Conservation (phyloP, 2,797 vertebrate species). For the Poecilia velifera region DNA sequence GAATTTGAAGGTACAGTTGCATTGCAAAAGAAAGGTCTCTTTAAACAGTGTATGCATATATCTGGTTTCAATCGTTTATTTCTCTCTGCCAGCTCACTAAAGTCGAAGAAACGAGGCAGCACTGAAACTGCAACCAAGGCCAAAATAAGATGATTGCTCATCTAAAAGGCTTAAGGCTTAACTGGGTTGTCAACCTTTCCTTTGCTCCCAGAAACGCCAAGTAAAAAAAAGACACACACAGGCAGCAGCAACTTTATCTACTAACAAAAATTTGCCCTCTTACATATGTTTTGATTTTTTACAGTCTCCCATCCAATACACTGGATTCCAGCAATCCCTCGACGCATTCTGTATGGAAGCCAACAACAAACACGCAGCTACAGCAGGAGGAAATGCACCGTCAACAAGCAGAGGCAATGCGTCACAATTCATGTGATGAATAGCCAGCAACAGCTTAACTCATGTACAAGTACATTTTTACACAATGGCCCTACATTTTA, state of each 20-base stretch:
- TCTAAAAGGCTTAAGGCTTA: constrained; percentile 3
- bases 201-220: not conserved
- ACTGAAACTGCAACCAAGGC: not conserved
- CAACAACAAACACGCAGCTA: constrained; percentile 17
- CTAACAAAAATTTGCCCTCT: not conserved
- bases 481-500: constrained; percentile 3
- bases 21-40: not conserved
- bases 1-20: not conserved
- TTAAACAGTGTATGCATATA: not conserved
- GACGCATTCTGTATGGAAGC: not conserved
- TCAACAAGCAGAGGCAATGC: constrained; percentile 21
- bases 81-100: not conserved
- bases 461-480: constrained; percentile 24
- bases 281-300: not conserved
- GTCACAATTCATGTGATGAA: constrained; percentile 54
- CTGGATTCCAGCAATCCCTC: not conserved
- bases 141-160: not conserved
- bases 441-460: constrained; percentile 25
- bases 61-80: not conserved
- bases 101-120: not conserved
- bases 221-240: not conserved
- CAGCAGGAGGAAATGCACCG: not conserved
- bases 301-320: not conserved
- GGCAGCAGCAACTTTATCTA: not conserved
- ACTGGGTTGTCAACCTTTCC: not conserved